Conservation (phyloP, 2,888 invertebrate species). For the Ernsta delagoae region DNA sequence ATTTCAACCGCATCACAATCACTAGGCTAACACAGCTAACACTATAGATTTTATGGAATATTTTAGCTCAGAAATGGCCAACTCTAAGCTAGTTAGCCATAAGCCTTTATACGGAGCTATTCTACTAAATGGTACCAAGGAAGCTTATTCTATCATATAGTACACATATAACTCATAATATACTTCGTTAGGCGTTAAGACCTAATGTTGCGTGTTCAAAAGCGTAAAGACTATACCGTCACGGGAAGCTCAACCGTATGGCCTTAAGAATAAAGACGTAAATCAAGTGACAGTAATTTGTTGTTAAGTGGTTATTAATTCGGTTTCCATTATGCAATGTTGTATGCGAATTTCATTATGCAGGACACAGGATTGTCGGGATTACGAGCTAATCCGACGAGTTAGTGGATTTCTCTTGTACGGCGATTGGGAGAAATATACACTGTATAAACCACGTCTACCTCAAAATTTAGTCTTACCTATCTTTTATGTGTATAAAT, state of each 20-base stretch:
- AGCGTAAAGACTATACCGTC: background rate
- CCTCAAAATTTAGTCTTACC: no score
- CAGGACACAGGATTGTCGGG: slow-evolving; percentile 35
- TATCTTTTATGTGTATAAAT: no score
- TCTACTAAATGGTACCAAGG: slow-evolving; percentile 9
- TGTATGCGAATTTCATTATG: slow-evolving; percentile 37
- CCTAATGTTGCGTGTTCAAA: slow-evolving; percentile 20
- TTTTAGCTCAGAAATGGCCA: background rate
- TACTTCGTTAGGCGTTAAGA: slow-evolving; percentile 36
- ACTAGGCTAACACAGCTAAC: no score
- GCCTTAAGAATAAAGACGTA: background rate
- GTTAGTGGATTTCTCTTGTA: slow-evolving; percentile 26
- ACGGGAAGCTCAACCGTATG: background rate
- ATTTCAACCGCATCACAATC: no score
- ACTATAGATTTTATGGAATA: background rate
- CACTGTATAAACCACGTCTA: no score
- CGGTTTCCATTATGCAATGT: slow-evolving; percentile 27
- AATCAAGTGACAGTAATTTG: background rate
- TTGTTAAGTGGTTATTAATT: slow-evolving; percentile 28
- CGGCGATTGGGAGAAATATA: slow-evolving; percentile 20
- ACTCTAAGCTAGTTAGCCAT: background rate
- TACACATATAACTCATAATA: slow-evolving; percentile 14
- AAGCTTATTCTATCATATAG: slow-evolving; percentile 28
- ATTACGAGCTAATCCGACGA: slow-evolving; percentile 28
- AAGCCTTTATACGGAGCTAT: slow-evolving; percentile 8